Percentiles rank a stretch among this genome's conserved stretches.
These are phyloP conservation scores for Poeciliopsis prolifica DNA, from an alignment of 2,113 vertebrate genomes.

Conservation along the genomic window DNA sequence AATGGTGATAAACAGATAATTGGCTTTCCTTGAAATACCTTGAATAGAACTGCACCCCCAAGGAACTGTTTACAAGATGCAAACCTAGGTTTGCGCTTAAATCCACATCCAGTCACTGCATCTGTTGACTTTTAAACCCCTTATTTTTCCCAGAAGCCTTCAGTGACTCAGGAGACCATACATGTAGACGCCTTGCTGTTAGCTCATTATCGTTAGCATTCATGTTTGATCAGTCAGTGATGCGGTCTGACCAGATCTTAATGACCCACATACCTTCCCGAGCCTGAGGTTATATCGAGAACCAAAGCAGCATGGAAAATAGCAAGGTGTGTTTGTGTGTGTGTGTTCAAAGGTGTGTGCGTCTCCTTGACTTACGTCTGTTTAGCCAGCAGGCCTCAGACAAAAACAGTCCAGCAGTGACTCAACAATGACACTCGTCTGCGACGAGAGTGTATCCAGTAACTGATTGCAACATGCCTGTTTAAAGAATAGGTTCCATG, in stretches of 20 bases:
- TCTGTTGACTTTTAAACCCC: conserved; percentile 73
- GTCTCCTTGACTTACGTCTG: conserved; percentile 24
- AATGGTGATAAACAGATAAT: conserved; percentile 76
- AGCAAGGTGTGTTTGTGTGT: conserved; percentile 10
- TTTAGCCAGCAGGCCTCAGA: conserved; percentile 36
- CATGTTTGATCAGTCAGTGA: conserved; percentile 62
- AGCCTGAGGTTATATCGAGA: conserved; percentile 50
- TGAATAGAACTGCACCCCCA: conserved; percentile 51
- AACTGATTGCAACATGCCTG: conserved; percentile 39
- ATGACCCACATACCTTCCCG: conserved; percentile 63
- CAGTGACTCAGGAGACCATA: conserved; percentile 66
- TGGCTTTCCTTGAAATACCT: conserved; percentile 73
- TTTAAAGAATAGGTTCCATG: conserved; percentile 23
- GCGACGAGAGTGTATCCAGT: conserved; percentile 14
- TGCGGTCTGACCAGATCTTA: conserved; percentile 66
- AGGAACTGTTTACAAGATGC: conserved; percentile 66
- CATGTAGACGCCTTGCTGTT: conserved; percentile 62
- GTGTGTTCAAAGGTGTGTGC: conserved; percentile 5
- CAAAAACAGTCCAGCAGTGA: conserved; percentile 42
- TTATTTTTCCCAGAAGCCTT: conserved; percentile 72
- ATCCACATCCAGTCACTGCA: conserved; percentile 53
- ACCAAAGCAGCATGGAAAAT: conserved; percentile 30
- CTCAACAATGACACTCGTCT: conserved; percentile 41
- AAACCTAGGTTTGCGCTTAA: conserved; percentile 55
- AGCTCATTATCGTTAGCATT: conserved; percentile 67